phyloP scores from a whole-genome alignment of 2,888 invertebrate genomes.

The Oscheius sp. region DNA sequence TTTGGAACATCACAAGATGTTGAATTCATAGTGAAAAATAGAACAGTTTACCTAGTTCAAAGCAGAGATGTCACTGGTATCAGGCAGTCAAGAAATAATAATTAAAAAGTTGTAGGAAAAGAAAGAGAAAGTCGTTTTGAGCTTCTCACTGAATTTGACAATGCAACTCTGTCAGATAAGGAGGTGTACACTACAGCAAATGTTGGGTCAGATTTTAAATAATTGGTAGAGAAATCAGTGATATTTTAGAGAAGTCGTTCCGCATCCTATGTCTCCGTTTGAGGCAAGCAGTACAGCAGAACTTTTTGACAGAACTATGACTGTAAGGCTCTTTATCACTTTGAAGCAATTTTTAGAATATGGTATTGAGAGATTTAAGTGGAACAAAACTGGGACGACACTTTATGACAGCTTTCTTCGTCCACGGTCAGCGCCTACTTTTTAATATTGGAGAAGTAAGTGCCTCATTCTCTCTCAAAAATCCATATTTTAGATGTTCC shows the following conservation, averaged over 20 bases:
- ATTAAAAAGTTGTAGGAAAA: conserved; percentile 77
- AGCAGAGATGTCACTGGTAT: conserved; percentile 52
- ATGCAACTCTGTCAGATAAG: conserved; percentile 77
- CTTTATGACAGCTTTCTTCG: conserved; percentile 34
- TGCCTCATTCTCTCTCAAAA: too few relatives aligned
- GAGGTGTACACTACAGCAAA: conserved; percentile 80
- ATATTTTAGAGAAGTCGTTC: conserved; percentile 75
- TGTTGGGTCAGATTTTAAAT: conserved; percentile 76
- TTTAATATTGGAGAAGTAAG: conserved; percentile 71
- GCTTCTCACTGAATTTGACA: conserved; percentile 82
- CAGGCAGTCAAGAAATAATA: neutral
- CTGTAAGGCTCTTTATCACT: conserved; percentile 20
- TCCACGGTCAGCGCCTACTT: conserved; percentile 70
- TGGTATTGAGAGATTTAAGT: conserved; percentile 35
- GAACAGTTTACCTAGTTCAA: conserved; percentile 71
- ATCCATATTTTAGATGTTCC: conserved; percentile 71
- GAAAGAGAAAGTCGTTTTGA: conserved; percentile 83
- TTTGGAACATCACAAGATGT: conserved; percentile 82
- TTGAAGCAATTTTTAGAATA: conserved; percentile 30
- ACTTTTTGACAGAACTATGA: conserved; percentile 38
- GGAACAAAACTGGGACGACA: conserved; percentile 37
- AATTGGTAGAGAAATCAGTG: neutral
- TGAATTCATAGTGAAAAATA: conserved; percentile 81
- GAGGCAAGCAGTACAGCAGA: conserved; percentile 32
- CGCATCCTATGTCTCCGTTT: conserved; percentile 45